Conservation (phyloP, 2,113 vertebrate species). For the Puma concolor region DNA sequence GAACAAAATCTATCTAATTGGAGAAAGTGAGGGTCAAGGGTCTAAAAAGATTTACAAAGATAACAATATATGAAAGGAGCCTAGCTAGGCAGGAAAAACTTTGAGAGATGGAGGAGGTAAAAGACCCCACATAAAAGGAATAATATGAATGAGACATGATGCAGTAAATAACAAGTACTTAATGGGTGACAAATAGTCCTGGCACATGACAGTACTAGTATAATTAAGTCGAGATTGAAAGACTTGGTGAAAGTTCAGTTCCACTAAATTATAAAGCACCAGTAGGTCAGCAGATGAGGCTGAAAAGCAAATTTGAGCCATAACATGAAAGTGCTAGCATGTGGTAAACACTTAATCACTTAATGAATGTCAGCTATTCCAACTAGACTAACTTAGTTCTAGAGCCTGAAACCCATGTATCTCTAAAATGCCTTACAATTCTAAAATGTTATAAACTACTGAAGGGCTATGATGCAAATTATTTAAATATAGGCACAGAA, state of each 20-base stretch:
- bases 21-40: not conserved
- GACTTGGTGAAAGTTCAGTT: conserved; percentile 18
- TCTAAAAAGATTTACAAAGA: conserved; percentile 29
- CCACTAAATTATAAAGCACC: not conserved
- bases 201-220: not conserved
- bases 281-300: not conserved
- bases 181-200: not conserved
- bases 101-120: not conserved
- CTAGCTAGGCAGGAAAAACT: not conserved
- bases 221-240: not conserved
- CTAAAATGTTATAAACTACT: conserved; percentile 30
- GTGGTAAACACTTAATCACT: conserved; percentile 2
- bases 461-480: conserved; percentile 19
- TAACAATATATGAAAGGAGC: not conserved
- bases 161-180: not conserved
- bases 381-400: not conserved
- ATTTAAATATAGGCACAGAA: conserved; percentile 28
- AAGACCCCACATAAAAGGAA: not conserved
- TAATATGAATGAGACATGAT: conserved; percentile 15
- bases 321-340: not conserved
- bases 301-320: not conserved
- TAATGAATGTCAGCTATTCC: not conserved
- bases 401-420: not conserved
- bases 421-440: not conserved
- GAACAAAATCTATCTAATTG: conserved; percentile 15